Evolutionary conservation across 2,797 vertebrate species (phyloP), one percentile per base, ranked within the genome.

Genomic region (Schizothorax lantsangensis): DNA sequence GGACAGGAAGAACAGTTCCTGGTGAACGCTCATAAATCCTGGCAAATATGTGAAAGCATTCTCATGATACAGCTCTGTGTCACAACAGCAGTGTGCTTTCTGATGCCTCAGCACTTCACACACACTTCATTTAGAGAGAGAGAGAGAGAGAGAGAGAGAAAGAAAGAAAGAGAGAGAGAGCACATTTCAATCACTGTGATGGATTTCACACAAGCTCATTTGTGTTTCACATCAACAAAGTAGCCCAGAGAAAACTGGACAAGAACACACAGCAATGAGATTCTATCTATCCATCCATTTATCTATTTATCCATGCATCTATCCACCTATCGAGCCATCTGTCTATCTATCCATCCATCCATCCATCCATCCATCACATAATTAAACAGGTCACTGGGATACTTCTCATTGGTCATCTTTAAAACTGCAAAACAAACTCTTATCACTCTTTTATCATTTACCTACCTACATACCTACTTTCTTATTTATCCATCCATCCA

Each of bases 41-140:
- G 30, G 79, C 43, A 10, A 83, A 86, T 79, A 49, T 86, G 45
- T 81, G 38, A 47, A 79, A 49, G 81, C 45, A 9, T 77, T 79
- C 66, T 88, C 72, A 87, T 81, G 73, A 79, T 72, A 62, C 33
- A 26, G 49, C 43, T 62, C 19, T 84, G 64, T 82, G 72, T 81
- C 57, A 77, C 69, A 71, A 81, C 30, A 79, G 26, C 30, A 69
- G 69, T 30, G 43, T 86, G 69, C 21, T 81, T 86, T 62, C 64
- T 89, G 84, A 80, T 85, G 86, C 23, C 86, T 90, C 86, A 89
- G 89, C 88, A 88, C 62, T 62, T 57, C 83, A 52, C 69, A 85
- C 75, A 81, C 83, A 89, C 87, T 86, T 85, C 45, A 87, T 83
- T 78, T 79, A 74, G n/a, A 45, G 36, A 62, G 80, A 80, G 40